phyloP scores from a whole-genome alignment of 92 coral and sea anemone genomes.

The Phenganax marumi region DNA sequence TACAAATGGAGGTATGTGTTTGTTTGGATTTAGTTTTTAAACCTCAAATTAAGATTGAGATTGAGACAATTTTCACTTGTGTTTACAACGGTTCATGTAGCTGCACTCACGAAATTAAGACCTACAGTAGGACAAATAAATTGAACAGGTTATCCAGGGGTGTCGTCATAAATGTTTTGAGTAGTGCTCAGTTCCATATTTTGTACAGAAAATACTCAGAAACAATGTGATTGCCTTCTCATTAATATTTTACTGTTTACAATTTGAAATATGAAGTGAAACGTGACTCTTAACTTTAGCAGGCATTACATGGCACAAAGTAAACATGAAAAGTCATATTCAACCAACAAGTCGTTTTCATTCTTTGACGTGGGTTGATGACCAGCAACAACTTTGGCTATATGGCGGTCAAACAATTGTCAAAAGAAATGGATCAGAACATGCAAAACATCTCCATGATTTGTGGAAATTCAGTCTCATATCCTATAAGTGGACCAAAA shows the following conservation, averaged over 20 bases:
- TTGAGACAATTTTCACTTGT: too few species aligned
- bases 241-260: neutral
- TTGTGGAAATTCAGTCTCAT: conserved; percentile 67
- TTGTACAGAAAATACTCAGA: neutral
- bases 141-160: neutral
- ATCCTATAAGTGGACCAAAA: conserved; percentile 52
- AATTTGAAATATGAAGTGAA: conserved; percentile 1
- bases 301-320: conserved; percentile 63
- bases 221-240: conserved; percentile 5
- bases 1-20: conserved; percentile 9
- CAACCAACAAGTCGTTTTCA: conserved; percentile 76
- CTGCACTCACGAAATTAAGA: neutral
- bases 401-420: conserved; percentile 61
- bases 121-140: neutral
- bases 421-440: conserved; percentile 11
- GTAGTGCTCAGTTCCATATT: conserved; percentile 1
- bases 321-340: neutral
- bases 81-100: neutral
- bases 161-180: neutral
- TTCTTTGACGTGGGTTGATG: conserved; percentile 69
- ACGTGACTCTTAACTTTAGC: conserved; percentile 34
- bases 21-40: neutral
- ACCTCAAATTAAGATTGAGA: neutral
- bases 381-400: conserved; percentile 63
- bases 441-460: conserved; percentile 52